These are phyloP conservation scores for Hirtodrosophila duncani DNA, from an alignment of 2,888 invertebrate genomes.

Conservation along the genomic window DNA sequence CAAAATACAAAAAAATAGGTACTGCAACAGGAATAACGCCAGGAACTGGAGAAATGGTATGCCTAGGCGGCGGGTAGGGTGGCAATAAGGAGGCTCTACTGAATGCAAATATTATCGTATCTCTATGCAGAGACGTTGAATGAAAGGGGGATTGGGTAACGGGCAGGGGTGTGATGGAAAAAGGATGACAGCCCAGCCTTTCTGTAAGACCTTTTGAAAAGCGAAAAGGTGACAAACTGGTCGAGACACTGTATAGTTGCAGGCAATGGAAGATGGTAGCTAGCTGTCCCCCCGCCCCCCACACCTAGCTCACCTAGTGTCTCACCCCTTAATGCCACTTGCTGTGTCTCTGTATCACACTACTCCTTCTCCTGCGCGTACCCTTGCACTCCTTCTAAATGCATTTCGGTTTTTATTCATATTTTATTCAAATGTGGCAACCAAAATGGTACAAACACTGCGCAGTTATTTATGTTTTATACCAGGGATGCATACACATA, in stretches of 20 bases:
- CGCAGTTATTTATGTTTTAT: slow-evolving; percentile 58
- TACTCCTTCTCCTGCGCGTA: slow-evolving; percentile 10
- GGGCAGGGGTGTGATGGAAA: slow-evolving; percentile 1
- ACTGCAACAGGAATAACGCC: slow-evolving; percentile 36
- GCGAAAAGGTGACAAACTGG: slow-evolving; percentile 68
- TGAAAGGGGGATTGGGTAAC: neutral
- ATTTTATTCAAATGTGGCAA: slow-evolving; percentile 70
- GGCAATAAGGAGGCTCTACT: slow-evolving; percentile 46
- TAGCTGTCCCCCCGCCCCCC: neutral
- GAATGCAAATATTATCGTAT: slow-evolving; percentile 72
- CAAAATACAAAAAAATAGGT: slow-evolving; percentile 55
- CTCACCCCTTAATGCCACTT: too few species aligned
- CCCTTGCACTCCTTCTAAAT: slow-evolving; percentile 50
- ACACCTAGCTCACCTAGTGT: neutral
- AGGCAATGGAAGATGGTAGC: too few species aligned
- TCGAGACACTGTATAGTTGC: slow-evolving; percentile 33
- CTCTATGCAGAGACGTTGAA: slow-evolving; percentile 33
- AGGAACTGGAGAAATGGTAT: neutral
- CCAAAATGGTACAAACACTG: slow-evolving; percentile 71
- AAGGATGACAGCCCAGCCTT: slow-evolving; percentile 12
- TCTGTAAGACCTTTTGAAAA: slow-evolving; percentile 43
- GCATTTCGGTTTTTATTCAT: slow-evolving; percentile 72
- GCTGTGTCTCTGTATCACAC: slow-evolving; percentile 5
- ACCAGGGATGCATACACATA: neutral
- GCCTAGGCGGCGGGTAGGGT: too few species aligned